Evolutionary conservation across 2,888 invertebrate genomes (phyloP).

Genomic region (Odiellus spinosus): DNA sequence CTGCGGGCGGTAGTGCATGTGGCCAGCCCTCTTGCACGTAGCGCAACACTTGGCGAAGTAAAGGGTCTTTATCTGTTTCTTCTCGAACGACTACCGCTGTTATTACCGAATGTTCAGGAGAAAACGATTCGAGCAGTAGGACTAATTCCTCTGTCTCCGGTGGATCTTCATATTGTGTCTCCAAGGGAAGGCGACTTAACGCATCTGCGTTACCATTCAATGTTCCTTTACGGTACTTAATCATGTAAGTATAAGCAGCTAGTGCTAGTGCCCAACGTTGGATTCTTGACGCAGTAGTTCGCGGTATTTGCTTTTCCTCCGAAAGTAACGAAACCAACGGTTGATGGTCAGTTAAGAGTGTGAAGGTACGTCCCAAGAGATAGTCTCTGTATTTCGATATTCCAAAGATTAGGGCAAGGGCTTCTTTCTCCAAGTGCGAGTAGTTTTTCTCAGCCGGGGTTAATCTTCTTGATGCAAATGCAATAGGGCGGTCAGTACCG

Average conservation of each 20-base stretch:
- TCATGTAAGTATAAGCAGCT: conserved; percentile 25
- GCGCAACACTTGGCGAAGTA: too few relatives aligned
- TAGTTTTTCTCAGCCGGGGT: conserved; percentile 18
- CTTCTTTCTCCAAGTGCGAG: conserved; percentile 17
- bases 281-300: conserved; percentile 24
- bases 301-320: conserved; percentile 15
- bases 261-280: conserved; percentile 24
- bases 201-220: conserved; percentile 25
- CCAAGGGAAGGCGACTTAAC: conserved; percentile 21
- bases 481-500: conserved; percentile 27
- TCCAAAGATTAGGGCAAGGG: too few relatives aligned
- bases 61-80: too few relatives aligned
- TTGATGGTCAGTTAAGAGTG: conserved; percentile 29
- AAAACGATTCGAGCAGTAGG: too few relatives aligned
- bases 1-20: too few relatives aligned
- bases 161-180: too few relatives aligned
- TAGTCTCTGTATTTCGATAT: conserved; percentile 5
- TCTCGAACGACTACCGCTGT: too few relatives aligned
- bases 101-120: too few relatives aligned
- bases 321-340: conserved; percentile 23
- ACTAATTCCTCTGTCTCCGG: too few relatives aligned
- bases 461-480: conserved; percentile 19
- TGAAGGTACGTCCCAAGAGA: conserved; percentile 30
- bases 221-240: conserved; percentile 23
- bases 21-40: too few relatives aligned